phyloP scores from a whole-genome alignment of 2,113 vertebrate genomes.

The Trachemys scripta region DNA sequence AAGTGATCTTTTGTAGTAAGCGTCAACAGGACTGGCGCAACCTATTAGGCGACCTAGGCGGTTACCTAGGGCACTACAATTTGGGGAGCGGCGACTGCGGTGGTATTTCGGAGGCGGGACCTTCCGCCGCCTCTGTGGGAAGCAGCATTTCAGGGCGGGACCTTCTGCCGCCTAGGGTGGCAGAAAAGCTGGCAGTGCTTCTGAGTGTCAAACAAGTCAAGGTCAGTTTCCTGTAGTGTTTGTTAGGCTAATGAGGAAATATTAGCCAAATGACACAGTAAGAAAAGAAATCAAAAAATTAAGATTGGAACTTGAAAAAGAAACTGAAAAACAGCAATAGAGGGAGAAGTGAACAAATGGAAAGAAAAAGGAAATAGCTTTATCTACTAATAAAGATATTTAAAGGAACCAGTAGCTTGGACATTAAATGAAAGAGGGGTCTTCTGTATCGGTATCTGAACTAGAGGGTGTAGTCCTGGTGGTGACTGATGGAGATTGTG shows the following conservation, averaged over 20 bases:
- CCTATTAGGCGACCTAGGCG: no score
- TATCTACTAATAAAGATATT: not conserved
- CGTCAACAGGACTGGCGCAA: not conserved
- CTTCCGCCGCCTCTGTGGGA: no score
- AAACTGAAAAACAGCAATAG: not conserved
- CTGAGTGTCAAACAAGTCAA: not conserved
- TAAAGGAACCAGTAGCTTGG: not conserved
- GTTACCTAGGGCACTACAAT: no score
- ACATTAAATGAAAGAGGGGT: not conserved
- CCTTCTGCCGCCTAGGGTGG: no score
- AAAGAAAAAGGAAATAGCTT: not conserved
- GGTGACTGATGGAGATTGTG: fast-evolving
- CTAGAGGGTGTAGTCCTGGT: not conserved
- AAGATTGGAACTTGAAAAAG: not conserved
- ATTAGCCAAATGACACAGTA: not conserved
- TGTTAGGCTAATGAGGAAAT: not conserved
- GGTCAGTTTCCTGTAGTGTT: not conserved
- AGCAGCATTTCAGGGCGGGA: no score
- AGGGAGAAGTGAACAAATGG: not conserved
- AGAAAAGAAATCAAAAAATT: not conserved
- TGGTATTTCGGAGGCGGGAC: no score
- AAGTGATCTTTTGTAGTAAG: not conserved
- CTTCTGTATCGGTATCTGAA: not conserved
- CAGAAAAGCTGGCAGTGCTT: no score
- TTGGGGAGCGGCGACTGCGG: no score